phyloP scores from a whole-genome alignment of 2,113 vertebrate genomes.

The Eidolon helvum region DNA sequence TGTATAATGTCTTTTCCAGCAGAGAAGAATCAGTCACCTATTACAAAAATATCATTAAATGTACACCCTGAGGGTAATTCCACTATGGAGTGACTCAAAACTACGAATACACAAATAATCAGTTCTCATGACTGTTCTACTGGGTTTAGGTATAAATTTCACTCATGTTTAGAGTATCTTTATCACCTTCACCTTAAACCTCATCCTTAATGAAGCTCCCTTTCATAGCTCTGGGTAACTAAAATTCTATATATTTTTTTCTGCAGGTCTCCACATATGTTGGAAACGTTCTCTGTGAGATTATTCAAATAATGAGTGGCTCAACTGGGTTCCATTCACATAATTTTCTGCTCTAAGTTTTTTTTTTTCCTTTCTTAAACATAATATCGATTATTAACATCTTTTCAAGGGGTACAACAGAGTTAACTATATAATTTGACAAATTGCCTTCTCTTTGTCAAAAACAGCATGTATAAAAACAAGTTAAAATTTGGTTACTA shows the following conservation, averaged over 20 bases:
- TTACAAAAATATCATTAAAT: neutral
- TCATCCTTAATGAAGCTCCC: neutral
- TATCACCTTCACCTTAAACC: neutral
- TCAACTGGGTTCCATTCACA: neutral
- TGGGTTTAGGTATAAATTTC: neutral
- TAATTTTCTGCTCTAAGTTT: neutral
- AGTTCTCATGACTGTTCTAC: neutral
- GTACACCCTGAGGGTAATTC: neutral
- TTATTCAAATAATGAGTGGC: neutral
- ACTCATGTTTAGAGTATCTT: neutral
- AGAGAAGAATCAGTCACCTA: neutral
- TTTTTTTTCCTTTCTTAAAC: neutral
- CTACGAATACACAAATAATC: neutral
- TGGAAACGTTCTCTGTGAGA: neutral
- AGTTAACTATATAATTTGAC: neutral
- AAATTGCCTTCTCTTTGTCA: neutral
- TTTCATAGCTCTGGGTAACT: neutral
- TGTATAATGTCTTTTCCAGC: neutral
- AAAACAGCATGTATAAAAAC: neutral
- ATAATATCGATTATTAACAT: neutral
- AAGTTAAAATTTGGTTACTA: neutral
- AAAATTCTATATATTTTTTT: neutral
- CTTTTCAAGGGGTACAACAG: neutral
- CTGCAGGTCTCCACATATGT: neutral
- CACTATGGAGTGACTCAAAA: neutral